Evolutionary conservation across 2,888 invertebrate species (phyloP).

Genomic region (Ptilodon capucinus): DNA sequence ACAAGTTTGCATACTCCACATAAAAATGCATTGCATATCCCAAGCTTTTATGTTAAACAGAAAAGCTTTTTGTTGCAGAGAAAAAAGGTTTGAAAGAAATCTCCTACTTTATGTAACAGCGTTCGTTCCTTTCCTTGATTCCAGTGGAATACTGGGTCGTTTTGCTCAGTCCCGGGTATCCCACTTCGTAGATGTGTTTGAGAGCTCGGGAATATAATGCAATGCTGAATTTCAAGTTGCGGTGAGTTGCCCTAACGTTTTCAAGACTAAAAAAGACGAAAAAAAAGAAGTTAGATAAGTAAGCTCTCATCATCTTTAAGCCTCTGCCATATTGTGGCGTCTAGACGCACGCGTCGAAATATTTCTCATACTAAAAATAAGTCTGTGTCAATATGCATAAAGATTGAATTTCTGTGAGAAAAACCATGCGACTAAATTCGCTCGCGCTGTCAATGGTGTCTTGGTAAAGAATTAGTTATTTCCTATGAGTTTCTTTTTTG

Average conservation of each 20-base stretch:
- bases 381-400: too few species aligned
- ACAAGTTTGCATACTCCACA: conserved; percentile 19
- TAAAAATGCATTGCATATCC: conserved; percentile 45
- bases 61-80: conserved; percentile 37
- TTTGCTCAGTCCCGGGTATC: conserved; percentile 23
- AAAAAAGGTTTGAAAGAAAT: conserved; percentile 35
- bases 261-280: not conserved
- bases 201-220: conserved; percentile 20
- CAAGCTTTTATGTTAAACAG: conserved; percentile 44
- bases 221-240: conserved; percentile 28
- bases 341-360: too few species aligned
- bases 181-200: conserved; percentile 9
- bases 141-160: conserved; percentile 22
- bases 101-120: conserved; percentile 25
- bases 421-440: too few species aligned
- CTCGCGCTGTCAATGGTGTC: too few species aligned
- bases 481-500: too few species aligned
- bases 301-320: too few species aligned
- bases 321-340: too few species aligned
- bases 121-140: conserved; percentile 38
- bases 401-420: too few species aligned
- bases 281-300: too few species aligned
- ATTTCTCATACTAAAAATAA: too few species aligned
- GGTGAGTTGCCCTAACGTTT: conserved; percentile 3
- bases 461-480: too few species aligned